Conservation (phyloP, 1,140 invertebrate genomes). For the Cotesia chilonis region DNA sequence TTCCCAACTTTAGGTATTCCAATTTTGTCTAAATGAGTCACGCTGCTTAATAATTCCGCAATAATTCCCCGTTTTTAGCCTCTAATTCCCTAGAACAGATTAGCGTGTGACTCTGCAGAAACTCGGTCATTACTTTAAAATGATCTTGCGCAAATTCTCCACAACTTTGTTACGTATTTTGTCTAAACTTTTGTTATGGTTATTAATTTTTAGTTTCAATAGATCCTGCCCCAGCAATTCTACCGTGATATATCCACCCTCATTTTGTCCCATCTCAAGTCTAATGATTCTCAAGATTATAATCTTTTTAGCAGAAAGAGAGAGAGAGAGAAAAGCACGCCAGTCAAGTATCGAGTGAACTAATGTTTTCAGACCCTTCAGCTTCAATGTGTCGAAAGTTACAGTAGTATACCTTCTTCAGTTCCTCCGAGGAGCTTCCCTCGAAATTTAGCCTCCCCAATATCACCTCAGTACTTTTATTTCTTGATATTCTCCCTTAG, state of each 20-base stretch:
- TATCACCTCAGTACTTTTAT: slow-evolving; percentile 6
- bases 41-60: too few relatives aligned
- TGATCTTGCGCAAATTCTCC: too few relatives aligned
- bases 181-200: too few relatives aligned
- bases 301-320: slow-evolving; percentile 51
- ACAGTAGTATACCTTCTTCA: background rate
- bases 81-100: too few relatives aligned
- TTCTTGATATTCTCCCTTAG: background rate
- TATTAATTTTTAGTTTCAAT: too few relatives aligned
- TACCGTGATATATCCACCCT: background rate
- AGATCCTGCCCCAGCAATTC: background rate
- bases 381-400: background rate
- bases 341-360: background rate
- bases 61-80: too few relatives aligned
- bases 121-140: too few relatives aligned
- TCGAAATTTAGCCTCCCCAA: background rate
- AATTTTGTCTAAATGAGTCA: too few relatives aligned
- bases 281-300: slow-evolving; percentile 60
- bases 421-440: background rate
- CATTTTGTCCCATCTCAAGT: background rate
- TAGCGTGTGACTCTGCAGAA: too few relatives aligned
- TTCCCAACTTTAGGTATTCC: too few relatives aligned
- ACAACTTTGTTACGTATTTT: too few relatives aligned
- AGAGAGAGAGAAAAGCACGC: slow-evolving; percentile 5
- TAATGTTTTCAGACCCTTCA: background rate